Percentiles rank a stretch among this genome's conserved stretches.
These are phyloP conservation scores for Rhodophaea formosa DNA, from an alignment of 2,888 invertebrate genomes.

Conservation along the genomic window DNA sequence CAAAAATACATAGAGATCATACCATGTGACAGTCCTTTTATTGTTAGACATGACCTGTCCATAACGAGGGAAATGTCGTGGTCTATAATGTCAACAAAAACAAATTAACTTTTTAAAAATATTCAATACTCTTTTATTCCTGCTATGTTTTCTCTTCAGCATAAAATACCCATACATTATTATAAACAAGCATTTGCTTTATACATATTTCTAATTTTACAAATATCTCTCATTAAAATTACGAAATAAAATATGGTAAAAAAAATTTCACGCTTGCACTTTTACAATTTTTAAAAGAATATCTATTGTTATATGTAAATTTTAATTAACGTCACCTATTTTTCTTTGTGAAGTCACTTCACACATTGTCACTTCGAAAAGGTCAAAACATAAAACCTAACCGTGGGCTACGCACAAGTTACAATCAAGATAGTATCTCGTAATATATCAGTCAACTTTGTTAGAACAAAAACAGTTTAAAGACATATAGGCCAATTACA, in stretches of 20 bases:
- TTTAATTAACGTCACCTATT: not conserved
- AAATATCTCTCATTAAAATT: no score
- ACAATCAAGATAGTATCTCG: not conserved
- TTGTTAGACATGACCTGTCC: no score
- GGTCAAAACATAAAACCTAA: not conserved
- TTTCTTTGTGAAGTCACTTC: not conserved
- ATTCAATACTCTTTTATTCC: not conserved
- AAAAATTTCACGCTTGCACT: no score
- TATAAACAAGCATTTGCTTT: not conserved
- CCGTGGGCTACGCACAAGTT: not conserved
- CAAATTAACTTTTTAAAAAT: no score
- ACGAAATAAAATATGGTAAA: no score
- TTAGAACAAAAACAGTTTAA: not conserved
- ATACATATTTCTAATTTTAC: no score
- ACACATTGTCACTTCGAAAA: not conserved
- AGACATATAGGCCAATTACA: not conserved
- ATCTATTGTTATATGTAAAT: no score
- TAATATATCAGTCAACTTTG: not conserved
- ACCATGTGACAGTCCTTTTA: no score
- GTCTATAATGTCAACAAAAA: no score
- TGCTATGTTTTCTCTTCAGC: not conserved
- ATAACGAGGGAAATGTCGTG: no score
- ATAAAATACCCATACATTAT: not conserved
- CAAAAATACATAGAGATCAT: no score
- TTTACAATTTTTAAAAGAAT: no score